Percentiles rank a stretch among this genome's conserved stretches.
phyloP scores from a whole-genome alignment of 2,888 invertebrate genomes.

The Eledone cirrhosa region DNA sequence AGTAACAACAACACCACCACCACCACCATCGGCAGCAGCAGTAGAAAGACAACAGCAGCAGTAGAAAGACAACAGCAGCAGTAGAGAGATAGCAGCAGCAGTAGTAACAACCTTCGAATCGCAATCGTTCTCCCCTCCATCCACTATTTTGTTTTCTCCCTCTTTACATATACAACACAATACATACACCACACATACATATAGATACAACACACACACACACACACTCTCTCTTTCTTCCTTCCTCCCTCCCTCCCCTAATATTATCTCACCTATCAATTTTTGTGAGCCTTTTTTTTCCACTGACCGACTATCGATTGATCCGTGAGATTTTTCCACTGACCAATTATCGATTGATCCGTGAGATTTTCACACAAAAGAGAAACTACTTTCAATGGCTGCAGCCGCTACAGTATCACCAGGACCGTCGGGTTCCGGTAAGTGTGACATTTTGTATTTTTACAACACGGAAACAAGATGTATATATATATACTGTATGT shows the following conservation, averaged over 20 bases:
- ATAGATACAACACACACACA: background rate
- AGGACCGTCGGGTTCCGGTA: conserved; percentile 57
- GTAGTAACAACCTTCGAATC: background rate
- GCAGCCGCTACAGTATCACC: conserved; percentile 55
- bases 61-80: no score
- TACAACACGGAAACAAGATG: no score
- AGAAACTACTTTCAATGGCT: conserved; percentile 33
- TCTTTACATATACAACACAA: no score
- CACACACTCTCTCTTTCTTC: background rate
- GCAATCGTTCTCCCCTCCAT: background rate
- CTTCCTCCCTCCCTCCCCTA: background rate
- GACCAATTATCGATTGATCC: background rate
- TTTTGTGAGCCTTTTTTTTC: background rate
- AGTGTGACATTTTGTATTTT: conserved; percentile 24
- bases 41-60: no score
- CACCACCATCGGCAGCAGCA: no score
- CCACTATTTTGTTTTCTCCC: background rate
- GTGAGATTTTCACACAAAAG: background rate
- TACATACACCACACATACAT: no score
- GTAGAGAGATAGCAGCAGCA: no score
- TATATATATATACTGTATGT: no score
- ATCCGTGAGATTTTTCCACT: background rate
- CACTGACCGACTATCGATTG: conserved; percentile 7
- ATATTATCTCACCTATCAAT: background rate
- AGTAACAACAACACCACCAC: no score